phyloP scores from a whole-genome alignment of 2,113 vertebrate genomes.

The Prochilodus magdalenae region DNA sequence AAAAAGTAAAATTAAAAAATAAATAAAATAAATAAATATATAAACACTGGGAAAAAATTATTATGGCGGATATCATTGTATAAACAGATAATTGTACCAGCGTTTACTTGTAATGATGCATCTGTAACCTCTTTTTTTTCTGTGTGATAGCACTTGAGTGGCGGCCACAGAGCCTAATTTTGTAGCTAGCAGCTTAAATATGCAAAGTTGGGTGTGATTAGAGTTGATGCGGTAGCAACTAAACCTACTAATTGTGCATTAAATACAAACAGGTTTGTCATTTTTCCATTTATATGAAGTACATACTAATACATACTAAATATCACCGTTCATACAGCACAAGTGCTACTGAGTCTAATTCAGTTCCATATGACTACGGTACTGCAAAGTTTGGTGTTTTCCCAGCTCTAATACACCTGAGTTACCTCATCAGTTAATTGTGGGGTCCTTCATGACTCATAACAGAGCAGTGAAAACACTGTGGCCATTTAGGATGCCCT shows the following conservation, averaged over 20 bases:
- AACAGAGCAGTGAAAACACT: background rate
- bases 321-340: background rate
- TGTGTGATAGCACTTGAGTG: background rate
- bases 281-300: background rate
- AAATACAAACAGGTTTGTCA: background rate
- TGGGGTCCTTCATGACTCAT: constrained; percentile 24
- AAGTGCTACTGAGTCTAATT: background rate
- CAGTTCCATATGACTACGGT: background rate
- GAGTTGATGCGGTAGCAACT: background rate
- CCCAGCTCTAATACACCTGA: constrained; percentile 14
- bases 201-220: background rate
- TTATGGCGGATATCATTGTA: constrained; percentile 43
- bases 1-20: constrained; percentile 1
- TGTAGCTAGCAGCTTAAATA: background rate
- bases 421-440: constrained; percentile 37
- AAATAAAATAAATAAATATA: background rate
- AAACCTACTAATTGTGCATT: background rate
- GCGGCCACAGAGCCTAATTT: background rate
- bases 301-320: background rate
- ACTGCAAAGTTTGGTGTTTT: background rate
- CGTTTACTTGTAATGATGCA: constrained; percentile 24
- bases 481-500: background rate
- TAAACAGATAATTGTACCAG: constrained; percentile 42
- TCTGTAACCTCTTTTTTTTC: background rate
- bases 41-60: constrained; percentile 10